These are phyloP conservation scores for Camponotus pennsylvanicus DNA, from an alignment of 1,140 invertebrate species.

Conservation along the genomic window DNA sequence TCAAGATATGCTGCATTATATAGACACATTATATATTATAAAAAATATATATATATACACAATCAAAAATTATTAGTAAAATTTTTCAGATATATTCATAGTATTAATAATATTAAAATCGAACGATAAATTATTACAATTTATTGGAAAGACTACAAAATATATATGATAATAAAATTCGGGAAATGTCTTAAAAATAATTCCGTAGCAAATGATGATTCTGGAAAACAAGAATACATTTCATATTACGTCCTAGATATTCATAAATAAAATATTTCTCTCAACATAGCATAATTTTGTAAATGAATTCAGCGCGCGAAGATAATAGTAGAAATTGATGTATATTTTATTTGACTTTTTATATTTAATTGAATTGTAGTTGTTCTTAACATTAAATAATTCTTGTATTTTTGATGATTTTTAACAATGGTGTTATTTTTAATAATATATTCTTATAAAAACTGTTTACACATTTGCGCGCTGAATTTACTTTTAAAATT, in stretches of 20 bases:
- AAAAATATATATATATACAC: too few species aligned
- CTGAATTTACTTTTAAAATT: neutral
- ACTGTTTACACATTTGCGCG: neutral
- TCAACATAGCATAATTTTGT: neutral
- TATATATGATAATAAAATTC: neutral
- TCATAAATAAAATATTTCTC: conserved; percentile 7
- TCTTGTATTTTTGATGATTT: neutral
- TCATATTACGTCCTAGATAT: neutral
- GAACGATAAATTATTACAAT: neutral
- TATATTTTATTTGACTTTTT: neutral
- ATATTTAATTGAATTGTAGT: neutral
- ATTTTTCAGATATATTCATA: neutral
- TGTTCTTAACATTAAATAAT: neutral
- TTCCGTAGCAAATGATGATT: neutral
- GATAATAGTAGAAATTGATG: neutral
- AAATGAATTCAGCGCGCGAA: neutral
- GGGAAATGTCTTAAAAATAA: neutral
- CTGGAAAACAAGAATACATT: neutral
- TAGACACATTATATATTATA: too few species aligned
- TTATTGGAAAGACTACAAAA: neutral
- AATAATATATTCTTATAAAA: conserved; percentile 7
- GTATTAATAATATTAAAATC: neutral
- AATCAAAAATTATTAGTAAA: neutral
- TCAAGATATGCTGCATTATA: too few species aligned
- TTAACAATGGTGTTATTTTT: neutral